phyloP scores from a whole-genome alignment of 2,888 invertebrate species.

The Colletes collaris region DNA sequence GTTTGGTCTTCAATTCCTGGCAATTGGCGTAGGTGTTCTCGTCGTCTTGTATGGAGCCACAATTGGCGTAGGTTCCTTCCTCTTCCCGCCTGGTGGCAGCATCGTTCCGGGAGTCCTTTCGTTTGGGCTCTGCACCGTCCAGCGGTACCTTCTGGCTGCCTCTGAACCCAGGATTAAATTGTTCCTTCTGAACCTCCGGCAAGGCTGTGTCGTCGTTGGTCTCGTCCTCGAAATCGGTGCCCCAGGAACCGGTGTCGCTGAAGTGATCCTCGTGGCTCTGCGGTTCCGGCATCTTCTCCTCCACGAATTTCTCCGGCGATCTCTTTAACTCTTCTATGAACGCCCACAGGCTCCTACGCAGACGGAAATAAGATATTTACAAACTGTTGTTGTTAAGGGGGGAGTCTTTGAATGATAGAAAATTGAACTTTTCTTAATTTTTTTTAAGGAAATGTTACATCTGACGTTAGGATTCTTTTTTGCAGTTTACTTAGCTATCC shows the following conservation, averaged over 20 bases:
- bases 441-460: too few relatives aligned
- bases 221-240: slow-evolving; percentile 80
- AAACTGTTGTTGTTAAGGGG: background rate
- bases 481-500: too few relatives aligned
- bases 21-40: slow-evolving; percentile 64
- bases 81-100: slow-evolving; percentile 38
- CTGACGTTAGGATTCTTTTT: too few relatives aligned
- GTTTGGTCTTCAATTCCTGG: slow-evolving; percentile 32
- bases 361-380: background rate
- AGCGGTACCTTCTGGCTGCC: background rate
- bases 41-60: slow-evolving; percentile 44
- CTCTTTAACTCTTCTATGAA: slow-evolving; percentile 77
- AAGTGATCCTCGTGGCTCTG: slow-evolving; percentile 65
- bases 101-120: background rate
- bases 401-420: too few relatives aligned
- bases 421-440: too few relatives aligned
- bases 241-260: slow-evolving; percentile 79
- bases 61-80: slow-evolving; percentile 77
- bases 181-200: background rate
- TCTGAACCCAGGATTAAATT: slow-evolving; percentile 6
- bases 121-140: background rate
- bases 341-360: slow-evolving; percentile 73
- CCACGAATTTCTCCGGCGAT: slow-evolving; percentile 74
- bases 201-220: slow-evolving; percentile 65
- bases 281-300: slow-evolving; percentile 46